Base-by-base conservation (phyloP, 2,888 invertebrate species). In the Epinotia brunnichana region DNA sequence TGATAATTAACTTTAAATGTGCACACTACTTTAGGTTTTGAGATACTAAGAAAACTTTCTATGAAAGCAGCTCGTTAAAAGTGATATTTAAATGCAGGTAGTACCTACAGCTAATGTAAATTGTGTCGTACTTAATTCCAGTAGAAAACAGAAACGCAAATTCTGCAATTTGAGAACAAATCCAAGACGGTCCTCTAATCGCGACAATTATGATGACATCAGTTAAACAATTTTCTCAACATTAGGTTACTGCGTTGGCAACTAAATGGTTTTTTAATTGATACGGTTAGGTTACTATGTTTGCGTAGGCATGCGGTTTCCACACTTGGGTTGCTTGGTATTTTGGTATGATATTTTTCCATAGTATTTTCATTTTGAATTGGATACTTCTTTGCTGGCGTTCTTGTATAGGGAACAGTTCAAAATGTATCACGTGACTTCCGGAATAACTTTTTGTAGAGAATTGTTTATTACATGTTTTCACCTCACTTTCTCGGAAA, bases 231-330 rank as follows among this genome's bases (percentile, higher is more conserved):
- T 74, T 77, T 76, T 72, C 77, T 78, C 76, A 68, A 75, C 77
- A 79, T 82, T 77, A 78, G 76, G 73, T 59, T 63, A 63, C 67
- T 56, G 48, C 67, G 76, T 77, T 39, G 57, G 69, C 57, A 69
- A 74, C 67, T 70, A 81, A 81, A 81, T 82, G 79, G 75, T 66
- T 81, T 75, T 81, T 81, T 81, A 81, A 81, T 80, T 78, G 79
- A 60, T 35, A 21, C 62, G 48, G 13, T 39, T 29, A 17, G 10
- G 39, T 54, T 59, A 35, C 13, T 15, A 17, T 17, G 24, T 61
- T 15, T 62, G 21, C 3, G 48, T 51, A n/a, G 24, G 44, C 0
- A 17, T 57, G 2, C 3, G 13, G 53, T 64, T 35, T 35, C 35
- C 35, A 64, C 53, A 63, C 35, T 29, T 35, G 11, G 63, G 19